Evolutionary conservation across 1,140 invertebrate genomes (phyloP).

Genomic region (Diorhabda sublineata): DNA sequence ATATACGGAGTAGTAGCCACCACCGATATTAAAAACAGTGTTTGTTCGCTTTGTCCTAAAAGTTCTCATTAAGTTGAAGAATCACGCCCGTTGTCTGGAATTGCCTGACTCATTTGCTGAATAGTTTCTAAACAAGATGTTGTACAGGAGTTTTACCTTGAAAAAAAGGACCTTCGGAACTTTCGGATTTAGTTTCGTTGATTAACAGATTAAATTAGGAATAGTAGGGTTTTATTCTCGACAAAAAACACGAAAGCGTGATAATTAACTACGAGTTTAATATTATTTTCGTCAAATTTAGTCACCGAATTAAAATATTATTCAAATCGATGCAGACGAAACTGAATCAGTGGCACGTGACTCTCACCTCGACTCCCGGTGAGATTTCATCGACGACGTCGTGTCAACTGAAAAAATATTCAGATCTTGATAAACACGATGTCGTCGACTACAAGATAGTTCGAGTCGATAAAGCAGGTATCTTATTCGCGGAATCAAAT

Average conservation of each 20-base stretch:
- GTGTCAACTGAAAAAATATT: conserved; percentile 32
- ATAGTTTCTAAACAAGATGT: background rate
- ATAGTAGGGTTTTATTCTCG: no score
- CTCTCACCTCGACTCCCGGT: no score
- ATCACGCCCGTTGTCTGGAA: background rate
- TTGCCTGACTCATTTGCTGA: background rate
- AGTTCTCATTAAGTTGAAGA: background rate
- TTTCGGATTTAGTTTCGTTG: background rate
- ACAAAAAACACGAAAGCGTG: no score
- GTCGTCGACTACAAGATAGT: conserved; percentile 28
- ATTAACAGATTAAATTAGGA: no score
- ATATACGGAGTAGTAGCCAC: no score
- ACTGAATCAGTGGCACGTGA: no score
- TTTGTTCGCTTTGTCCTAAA: background rate
- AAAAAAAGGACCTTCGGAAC: background rate
- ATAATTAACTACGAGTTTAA: no score
- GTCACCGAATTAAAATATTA: no score
- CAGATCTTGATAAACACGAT: conserved; percentile 34
- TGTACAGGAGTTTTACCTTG: background rate
- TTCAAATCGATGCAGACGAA: no score
- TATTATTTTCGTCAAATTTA: no score
- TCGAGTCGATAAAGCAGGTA: conserved; percentile 34
- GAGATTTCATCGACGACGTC: background rate
- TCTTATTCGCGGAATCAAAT: conserved; percentile 33
- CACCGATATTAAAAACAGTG: no score